These are phyloP conservation scores for Sebastes umbrosus DNA, from an alignment of 2,797 vertebrate genomes.

Conservation along the genomic window DNA sequence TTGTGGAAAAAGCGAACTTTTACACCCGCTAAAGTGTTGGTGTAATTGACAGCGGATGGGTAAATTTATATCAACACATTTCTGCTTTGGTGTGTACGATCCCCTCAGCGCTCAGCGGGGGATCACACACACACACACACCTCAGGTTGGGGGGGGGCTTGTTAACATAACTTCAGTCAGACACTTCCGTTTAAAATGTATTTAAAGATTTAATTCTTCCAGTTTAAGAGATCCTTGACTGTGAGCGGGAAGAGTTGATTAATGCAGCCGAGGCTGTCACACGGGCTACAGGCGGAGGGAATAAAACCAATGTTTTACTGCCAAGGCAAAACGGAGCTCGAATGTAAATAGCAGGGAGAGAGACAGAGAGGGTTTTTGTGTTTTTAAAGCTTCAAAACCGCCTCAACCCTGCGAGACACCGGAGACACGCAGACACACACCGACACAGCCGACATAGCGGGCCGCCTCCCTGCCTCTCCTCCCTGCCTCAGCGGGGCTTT, in stretches of 20 bases:
- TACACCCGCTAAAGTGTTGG: constrained; percentile 47
- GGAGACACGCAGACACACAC: constrained; percentile 73
- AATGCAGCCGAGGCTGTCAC: constrained; percentile 76
- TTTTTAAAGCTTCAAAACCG: constrained; percentile 78
- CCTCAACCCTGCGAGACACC: constrained; percentile 79
- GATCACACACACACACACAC: constrained; percentile 4
- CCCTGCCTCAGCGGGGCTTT: constrained; percentile 78
- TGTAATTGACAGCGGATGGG: constrained; percentile 62
- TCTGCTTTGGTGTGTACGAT: constrained; percentile 43
- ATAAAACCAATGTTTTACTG: constrained; percentile 78
- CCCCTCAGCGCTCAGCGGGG: constrained; percentile 62
- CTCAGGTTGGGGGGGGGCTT: constrained; percentile 50
- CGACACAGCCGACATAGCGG: constrained; percentile 68
- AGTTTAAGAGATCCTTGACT: constrained; percentile 56
- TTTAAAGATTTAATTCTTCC: constrained; percentile 80
- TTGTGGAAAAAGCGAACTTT: constrained; percentile 38
- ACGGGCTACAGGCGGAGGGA: constrained; percentile 67
- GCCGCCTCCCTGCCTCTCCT: constrained; percentile 68
- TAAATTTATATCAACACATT: constrained; percentile 65
- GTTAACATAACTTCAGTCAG: constrained; percentile 78
- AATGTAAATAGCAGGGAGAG: constrained; percentile 83
- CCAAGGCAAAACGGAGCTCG: constrained; percentile 80
- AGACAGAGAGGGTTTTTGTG: constrained; percentile 68
- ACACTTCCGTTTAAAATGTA: constrained; percentile 75
- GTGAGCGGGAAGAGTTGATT: constrained; percentile 64